Evolutionary conservation across 1,140 invertebrate species (phyloP), one percentile per base, ranked within the genome.

Genomic region (Apis cerana): DNA sequence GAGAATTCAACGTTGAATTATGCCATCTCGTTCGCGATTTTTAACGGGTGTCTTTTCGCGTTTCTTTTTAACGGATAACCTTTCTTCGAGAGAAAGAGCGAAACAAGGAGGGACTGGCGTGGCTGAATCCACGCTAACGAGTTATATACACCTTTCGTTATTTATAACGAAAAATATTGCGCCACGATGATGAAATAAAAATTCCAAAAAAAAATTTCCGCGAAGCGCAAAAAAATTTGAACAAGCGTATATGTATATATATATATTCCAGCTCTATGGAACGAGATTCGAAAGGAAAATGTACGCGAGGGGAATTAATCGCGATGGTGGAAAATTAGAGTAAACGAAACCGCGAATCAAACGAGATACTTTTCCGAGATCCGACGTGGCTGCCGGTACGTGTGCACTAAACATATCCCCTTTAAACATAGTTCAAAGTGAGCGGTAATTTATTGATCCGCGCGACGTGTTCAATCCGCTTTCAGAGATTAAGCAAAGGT

Each of bases 381-480:
- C 17, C 59, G 61, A 68, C 11, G 13, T 52, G 43, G n/a, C 2
- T 33, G n/a, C 12, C n/a, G 2, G 23, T 33, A 27, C 19, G 10
- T 21, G 43, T 70, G 15, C 23, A 8, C 52, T 65, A 80, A 62
- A 52, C 56, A 70, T 61, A 69, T 82, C 80, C 75, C 75, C 75
- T 82, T 82, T 82, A 82, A 77, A 77, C 56, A 56, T 33, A 56
- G 65, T 78, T 78, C 75, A 82, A 82, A 82, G 80, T 54, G 56
- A 82, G 54, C 80, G 65, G 80, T 78, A 82, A 82, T 82, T 78
- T 82, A 82, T 82, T 82, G 80, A 82, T 82, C 80, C 75, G 48
- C 58, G 67, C 75, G 56, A 19, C 65, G 64, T 82, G 74, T 82
- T 82, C 80, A 70, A 78, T 82, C 64, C 56, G 75, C 80, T 82